Conservation (phyloP, 2,888 invertebrate species). For the Adelphocoris suturalis region DNA sequence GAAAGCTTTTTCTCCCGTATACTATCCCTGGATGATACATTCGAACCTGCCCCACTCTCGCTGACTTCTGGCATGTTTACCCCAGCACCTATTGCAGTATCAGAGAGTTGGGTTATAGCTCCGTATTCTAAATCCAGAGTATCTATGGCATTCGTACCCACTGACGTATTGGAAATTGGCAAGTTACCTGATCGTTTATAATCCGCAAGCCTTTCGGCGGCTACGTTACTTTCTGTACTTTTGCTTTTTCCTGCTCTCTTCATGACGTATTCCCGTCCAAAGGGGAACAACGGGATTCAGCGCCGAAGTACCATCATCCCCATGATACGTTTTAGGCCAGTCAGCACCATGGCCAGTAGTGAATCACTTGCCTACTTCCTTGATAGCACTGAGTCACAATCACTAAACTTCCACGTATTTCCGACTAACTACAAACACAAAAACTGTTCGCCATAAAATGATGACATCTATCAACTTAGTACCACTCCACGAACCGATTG, state of each 20-base stretch:
- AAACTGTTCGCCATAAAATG: background rate
- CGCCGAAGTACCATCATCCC: background rate
- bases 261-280: constrained; percentile 64
- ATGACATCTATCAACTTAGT: background rate
- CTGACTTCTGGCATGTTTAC: constrained; percentile 79
- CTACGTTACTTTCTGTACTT: constrained; percentile 77
- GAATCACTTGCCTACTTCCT: background rate
- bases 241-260: constrained; percentile 74
- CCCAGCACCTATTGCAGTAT: constrained; percentile 73
- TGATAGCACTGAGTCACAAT: background rate
- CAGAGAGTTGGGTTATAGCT: constrained; percentile 54
- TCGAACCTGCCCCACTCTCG: background rate
- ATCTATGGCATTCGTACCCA: constrained; percentile 70
- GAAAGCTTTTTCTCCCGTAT: constrained; percentile 85
- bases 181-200: constrained; percentile 77
- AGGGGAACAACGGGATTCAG: background rate
- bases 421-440: background rate
- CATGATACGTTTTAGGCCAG: background rate
- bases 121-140: constrained; percentile 74
- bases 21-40: constrained; percentile 76
- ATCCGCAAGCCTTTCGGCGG: constrained; percentile 79
- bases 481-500: background rate
- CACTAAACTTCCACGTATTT: background rate
- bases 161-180: constrained; percentile 45
- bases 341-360: background rate